Percentiles rank a stretch among this genome's conserved stretches.
Conservation (phyloP, 2,797 vertebrate species). For the Sciaenops ocellatus region DNA sequence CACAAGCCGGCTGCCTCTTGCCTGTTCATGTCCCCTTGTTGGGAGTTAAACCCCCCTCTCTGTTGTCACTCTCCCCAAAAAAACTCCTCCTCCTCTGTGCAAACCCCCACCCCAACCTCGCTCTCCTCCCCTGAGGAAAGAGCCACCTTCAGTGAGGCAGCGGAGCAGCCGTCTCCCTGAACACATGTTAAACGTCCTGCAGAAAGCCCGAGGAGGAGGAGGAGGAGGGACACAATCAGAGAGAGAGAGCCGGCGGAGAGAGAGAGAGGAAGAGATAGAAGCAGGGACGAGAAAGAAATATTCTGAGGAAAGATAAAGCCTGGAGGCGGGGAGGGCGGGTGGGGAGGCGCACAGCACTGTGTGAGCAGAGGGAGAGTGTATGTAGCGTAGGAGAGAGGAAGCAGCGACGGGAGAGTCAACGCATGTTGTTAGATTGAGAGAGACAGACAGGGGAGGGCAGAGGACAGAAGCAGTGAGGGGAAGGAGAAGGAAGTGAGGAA, state of each 20-base stretch:
- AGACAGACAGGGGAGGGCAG: slow-evolving; percentile 42
- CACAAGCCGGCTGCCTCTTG: slow-evolving; percentile 67
- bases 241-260: background rate
- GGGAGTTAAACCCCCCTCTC: slow-evolving; percentile 66
- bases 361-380: slow-evolving; percentile 57
- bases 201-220: slow-evolving; percentile 62
- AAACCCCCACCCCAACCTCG: slow-evolving; percentile 63
- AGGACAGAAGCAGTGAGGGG: slow-evolving; percentile 32
- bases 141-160: slow-evolving; percentile 80
- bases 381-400: slow-evolving; percentile 39
- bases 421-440: slow-evolving; percentile 62
- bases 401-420: slow-evolving; percentile 48
- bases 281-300: slow-evolving; percentile 59
- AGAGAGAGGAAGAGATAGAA: slow-evolving; percentile 40
- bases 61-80: slow-evolving; percentile 46
- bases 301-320: slow-evolving; percentile 67
- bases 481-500: slow-evolving; percentile 5
- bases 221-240: slow-evolving; percentile 60
- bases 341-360: slow-evolving; percentile 37
- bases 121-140: slow-evolving; percentile 80
- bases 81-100: slow-evolving; percentile 46
- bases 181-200: slow-evolving; percentile 82
- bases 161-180: slow-evolving; percentile 72
- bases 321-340: slow-evolving; percentile 64
- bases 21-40: slow-evolving; percentile 59